Evolutionary conservation across 2,113 vertebrate species (phyloP).

Genomic region (Emydocephalus ijimae): DNA sequence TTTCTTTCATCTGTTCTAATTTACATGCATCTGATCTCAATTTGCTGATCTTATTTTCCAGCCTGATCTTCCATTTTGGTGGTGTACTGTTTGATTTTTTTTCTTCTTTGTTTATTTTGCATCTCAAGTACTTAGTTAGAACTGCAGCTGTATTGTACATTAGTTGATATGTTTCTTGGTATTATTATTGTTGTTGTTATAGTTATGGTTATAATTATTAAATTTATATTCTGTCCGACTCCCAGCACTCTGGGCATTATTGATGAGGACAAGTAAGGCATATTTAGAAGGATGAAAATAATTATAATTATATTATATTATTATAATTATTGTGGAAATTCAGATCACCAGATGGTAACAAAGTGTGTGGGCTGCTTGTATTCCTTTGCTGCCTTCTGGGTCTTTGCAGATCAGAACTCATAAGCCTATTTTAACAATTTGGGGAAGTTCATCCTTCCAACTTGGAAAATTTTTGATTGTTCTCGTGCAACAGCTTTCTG

Average conservation of each 20-base stretch:
- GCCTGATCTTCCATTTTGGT: not conserved
- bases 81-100: not conserved
- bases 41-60: not conserved
- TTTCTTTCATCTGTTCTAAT: not conserved
- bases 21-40: not conserved
- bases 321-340: not conserved
- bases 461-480: not conserved
- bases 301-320: not conserved
- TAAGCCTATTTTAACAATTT: not conserved
- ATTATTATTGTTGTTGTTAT: not conserved
- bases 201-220: not conserved
- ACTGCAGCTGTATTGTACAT: not conserved
- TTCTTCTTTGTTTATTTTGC: not conserved
- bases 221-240: not conserved
- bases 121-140: not conserved
- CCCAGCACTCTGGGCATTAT: not conserved
- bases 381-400: not conserved
- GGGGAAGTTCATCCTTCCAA: not conserved
- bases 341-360: not conserved
- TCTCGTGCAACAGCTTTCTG: not conserved
- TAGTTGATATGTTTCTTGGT: not conserved
- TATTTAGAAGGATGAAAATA: not conserved
- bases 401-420: not conserved
- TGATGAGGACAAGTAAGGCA: not conserved
- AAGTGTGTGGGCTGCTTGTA: not conserved